Percentiles rank a stretch among this genome's conserved stretches.
Evolutionary conservation across 2,888 invertebrate genomes (phyloP).

Genomic region (Lycophotia porphyrea): DNA sequence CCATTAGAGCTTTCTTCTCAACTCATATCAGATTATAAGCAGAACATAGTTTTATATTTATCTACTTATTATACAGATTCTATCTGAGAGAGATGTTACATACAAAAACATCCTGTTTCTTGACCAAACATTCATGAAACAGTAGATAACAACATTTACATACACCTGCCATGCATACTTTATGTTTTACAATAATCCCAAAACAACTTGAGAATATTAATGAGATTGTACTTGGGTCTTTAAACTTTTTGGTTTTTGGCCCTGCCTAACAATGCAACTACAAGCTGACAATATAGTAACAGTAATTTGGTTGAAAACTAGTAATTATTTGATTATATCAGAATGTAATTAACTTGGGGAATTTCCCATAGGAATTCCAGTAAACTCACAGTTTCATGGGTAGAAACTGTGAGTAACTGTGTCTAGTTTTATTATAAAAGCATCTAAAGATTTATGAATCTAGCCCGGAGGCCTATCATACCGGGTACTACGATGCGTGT

Average conservation of each 20-base stretch:
- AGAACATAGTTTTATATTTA: neutral
- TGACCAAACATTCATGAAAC: conserved; percentile 21
- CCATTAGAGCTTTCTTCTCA: neutral
- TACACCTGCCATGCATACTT: conserved; percentile 58
- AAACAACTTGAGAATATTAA: conserved; percentile 59
- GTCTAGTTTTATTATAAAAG: neutral
- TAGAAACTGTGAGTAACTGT: conserved; percentile 12
- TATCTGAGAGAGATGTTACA: conserved; percentile 13
- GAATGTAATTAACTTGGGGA: conserved; percentile 42
- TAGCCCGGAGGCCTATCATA: conserved; percentile 74
- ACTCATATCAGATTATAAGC: neutral
- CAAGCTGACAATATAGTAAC: conserved; percentile 11
- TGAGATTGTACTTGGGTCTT: conserved; percentile 33
- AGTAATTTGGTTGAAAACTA: conserved; percentile 27
- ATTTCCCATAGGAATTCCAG: conserved; percentile 38
- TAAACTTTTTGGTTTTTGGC: conserved; percentile 4
- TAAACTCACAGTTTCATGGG: neutral
- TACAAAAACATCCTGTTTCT: conserved; percentile 23
- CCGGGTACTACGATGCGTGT: conserved; percentile 92
- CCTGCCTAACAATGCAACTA: conserved; percentile 4
- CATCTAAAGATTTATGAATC: conserved; percentile 36
- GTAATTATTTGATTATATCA: conserved; percentile 54
- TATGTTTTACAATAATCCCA: conserved; percentile 39
- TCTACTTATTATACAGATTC: neutral
- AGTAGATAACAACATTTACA: conserved; percentile 48